Base-by-base conservation (phyloP, 2,888 invertebrate species). In the Choristoneura rosaceana region DNA sequence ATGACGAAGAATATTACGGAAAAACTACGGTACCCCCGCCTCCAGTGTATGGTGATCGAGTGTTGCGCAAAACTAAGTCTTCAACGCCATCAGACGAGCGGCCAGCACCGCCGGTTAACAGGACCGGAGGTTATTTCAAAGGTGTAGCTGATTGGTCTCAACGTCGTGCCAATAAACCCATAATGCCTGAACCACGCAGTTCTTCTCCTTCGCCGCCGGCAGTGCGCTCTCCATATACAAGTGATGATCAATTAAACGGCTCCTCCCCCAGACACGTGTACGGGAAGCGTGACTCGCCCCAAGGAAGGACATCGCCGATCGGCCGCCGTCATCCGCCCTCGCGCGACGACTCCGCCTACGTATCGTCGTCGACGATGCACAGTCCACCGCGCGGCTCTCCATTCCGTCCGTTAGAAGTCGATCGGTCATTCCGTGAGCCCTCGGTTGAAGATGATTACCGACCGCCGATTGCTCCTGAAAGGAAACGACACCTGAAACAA, bases 101-200 rank as follows among this genome's bases (percentile, higher is more conserved):
- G 69, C 82, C 90, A 15, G 86, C 87, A 55, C 90, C 87, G 58
- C 88, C 94, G 45, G 85, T 86, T 58, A 92, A 92, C 76, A 90
- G 91, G 61, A 94, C 88, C 70, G 93, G 90, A 77, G 95, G 96
- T 63, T 96, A 95, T 82, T 96, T 95, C 82, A 96, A 96, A 79
- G 97, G 97, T 33, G 96, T 97, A 70, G 96, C 96, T 68, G 97
- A 97, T 81, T 97, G 97, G 97, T 96, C 96, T 1, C 97, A 97
- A 82, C 94, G 96, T 70, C 94, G 95, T 66, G 95, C 94, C 55
- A 91, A 85, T 68, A 94, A 95, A 68, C 94, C 94, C 8, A 91
- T 90, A 74, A 92, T 94, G 91, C 94, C 94, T 5, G 92, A 93
- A 75, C 94, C 94, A 78, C 85, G 93, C 38, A 94, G 93, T 75